Evolutionary conservation across 2,888 invertebrate species (phyloP).

Genomic region (Phrixothrix hirtus): DNA sequence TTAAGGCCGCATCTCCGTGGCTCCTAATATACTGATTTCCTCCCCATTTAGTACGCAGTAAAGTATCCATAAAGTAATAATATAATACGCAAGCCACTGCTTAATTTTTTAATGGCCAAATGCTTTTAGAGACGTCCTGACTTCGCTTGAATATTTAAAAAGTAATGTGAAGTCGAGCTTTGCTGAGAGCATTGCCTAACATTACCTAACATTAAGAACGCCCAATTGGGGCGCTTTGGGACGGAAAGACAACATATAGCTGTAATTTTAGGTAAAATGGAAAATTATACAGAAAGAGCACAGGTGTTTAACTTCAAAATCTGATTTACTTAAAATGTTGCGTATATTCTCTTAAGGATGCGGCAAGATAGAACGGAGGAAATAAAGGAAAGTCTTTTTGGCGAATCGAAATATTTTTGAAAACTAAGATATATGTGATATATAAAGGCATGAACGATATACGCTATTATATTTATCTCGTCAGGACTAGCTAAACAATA

Average conservation of each 20-base stretch:
- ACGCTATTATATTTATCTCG: constrained; percentile 18
- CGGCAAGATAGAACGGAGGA: constrained; percentile 1
- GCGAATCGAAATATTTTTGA: too few relatives aligned
- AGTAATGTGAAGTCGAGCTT: constrained; percentile 51
- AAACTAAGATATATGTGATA: too few relatives aligned
- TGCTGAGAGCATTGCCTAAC: constrained; percentile 38
- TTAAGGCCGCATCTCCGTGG: constrained; percentile 22
- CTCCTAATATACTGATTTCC: constrained; percentile 47
- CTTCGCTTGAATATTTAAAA: constrained; percentile 55
- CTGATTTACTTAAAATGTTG: constrained; percentile 40
- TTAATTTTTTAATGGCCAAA: constrained; percentile 67
- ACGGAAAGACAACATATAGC: constrained; percentile 50
- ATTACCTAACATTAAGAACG: constrained; percentile 45
- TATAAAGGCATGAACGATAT: too few relatives aligned
- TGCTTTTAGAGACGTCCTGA: constrained; percentile 64
- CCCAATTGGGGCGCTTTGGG: constrained; percentile 44
- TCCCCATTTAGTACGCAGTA: constrained; percentile 52
- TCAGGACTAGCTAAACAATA: constrained; percentile 32
- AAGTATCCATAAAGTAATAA: constrained; percentile 58
- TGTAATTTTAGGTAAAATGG: constrained; percentile 44
- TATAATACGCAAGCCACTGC: constrained; percentile 54
- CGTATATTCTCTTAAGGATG: constrained; percentile 11
- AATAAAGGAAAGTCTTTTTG: not conserved
- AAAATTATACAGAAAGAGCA: constrained; percentile 39
- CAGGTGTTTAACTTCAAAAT: constrained; percentile 44